Conservation (phyloP, 1,140 invertebrate genomes). For the Diabrotica virgifera region DNA sequence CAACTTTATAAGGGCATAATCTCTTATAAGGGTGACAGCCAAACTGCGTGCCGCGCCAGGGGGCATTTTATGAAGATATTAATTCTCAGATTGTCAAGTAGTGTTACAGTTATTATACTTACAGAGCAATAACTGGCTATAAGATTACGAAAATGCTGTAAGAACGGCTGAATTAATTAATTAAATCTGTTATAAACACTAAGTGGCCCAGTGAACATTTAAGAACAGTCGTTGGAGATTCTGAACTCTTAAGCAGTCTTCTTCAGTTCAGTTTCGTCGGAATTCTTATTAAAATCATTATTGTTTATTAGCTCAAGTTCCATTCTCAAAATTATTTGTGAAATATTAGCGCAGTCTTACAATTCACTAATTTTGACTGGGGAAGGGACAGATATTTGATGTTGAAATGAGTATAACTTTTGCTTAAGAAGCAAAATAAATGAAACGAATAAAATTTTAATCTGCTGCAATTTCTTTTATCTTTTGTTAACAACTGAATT, state of each 20-base stretch:
- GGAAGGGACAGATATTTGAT: too few relatives aligned
- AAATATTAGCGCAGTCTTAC: slow-evolving; percentile 4
- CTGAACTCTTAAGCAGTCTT: slow-evolving; percentile 25
- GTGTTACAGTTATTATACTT: slow-evolving; percentile 47
- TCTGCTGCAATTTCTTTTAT: too few relatives aligned
- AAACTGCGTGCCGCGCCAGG: slow-evolving; percentile 33
- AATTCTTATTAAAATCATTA: slow-evolving; percentile 37
- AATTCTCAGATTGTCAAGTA: slow-evolving; percentile 47
- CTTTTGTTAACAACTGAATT: too few relatives aligned
- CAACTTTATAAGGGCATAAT: slow-evolving; percentile 36
- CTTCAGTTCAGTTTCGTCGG: slow-evolving; percentile 20
- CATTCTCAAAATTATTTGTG: slow-evolving; percentile 23
- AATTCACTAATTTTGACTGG: neutral
- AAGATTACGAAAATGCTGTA: slow-evolving; percentile 44
- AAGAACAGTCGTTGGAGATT: slow-evolving; percentile 32
- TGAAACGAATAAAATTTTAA: too few relatives aligned
- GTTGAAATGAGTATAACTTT: too few relatives aligned
- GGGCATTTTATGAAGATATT: slow-evolving; percentile 48
- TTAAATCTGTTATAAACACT: slow-evolving; percentile 49
- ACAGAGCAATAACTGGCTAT: slow-evolving; percentile 46
- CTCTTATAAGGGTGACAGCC: slow-evolving; percentile 39
- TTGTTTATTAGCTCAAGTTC: slow-evolving; percentile 31
- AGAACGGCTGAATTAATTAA: slow-evolving; percentile 48
- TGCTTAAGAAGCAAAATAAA: too few relatives aligned
- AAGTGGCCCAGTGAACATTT: slow-evolving; percentile 39